A percentile compares a stretch with the other conserved stretches of the same genome.
phyloP scores from a whole-genome alignment of 2,797 vertebrate genomes.

The Sebastolobus alascanus region DNA sequence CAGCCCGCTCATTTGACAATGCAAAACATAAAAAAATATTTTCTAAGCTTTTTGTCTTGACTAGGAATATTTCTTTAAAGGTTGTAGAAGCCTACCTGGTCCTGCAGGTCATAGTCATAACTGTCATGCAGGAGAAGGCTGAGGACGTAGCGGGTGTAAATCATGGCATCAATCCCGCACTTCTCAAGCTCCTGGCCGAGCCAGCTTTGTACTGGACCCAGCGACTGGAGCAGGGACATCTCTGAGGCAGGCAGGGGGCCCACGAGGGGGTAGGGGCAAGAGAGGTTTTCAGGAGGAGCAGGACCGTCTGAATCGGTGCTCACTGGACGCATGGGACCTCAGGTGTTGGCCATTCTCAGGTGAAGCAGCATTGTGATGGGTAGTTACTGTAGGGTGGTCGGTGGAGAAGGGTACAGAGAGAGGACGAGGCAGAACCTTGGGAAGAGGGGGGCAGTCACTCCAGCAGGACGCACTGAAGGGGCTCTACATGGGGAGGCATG shows the following conservation, averaged over 20 bases:
- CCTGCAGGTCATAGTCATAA: conserved; percentile 98
- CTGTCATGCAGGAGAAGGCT: conserved; percentile 99
- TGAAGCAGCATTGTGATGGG: conserved; percentile 87
- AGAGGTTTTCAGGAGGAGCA: conserved; percentile 94
- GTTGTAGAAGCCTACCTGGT: conserved; percentile 90
- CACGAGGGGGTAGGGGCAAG: conserved; percentile 86
- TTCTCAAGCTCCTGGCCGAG: conserved; percentile 99
- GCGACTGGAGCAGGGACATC: conserved; percentile 98
- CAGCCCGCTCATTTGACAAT: conserved; percentile 7
- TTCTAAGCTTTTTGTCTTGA: neutral
- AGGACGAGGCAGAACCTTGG: conserved; percentile 81
- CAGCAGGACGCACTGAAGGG: conserved; percentile 87
- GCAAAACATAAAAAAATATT: neutral
- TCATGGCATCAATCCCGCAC: conserved; percentile 99
- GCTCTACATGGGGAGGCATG: conserved; percentile 91
- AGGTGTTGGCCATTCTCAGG: conserved; percentile 93
- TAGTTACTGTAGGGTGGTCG: conserved; percentile 64
- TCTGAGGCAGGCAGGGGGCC: conserved; percentile 91
- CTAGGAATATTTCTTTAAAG: neutral
- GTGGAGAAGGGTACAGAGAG: conserved; percentile 68
- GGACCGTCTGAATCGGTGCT: conserved; percentile 93
- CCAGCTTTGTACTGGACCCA: conserved; percentile 99
- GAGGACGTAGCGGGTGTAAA: conserved; percentile 99
- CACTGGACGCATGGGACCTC: conserved; percentile 95
- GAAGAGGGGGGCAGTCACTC: conserved; percentile 87